Base-by-base conservation (phyloP, 2,797 vertebrate genomes). In the Gambelia wislizenii region DNA sequence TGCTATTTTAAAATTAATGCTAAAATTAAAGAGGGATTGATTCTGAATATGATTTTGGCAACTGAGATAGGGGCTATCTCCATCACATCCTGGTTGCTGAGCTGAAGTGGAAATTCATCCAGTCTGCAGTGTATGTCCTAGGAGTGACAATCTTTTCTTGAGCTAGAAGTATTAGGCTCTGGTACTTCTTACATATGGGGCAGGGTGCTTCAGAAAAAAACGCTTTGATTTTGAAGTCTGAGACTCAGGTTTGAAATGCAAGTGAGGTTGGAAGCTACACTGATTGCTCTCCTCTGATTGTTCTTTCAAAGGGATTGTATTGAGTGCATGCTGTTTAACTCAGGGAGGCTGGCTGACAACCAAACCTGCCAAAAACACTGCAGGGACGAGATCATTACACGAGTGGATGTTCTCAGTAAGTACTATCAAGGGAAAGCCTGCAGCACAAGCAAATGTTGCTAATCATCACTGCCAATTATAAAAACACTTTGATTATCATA, bases 291-390 rank as follows among this genome's bases (percentile, higher is more conserved):
- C 6, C 13, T 87, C 12, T 0, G 1, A 44, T 91, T 33, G 92
- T 76, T 92, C 91, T 92, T 82, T 91, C 94, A 76, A 95, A 99
- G 99, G 96, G 98, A 99, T 61, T 99, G 99, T 54, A 98, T 99
- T 0, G 99, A 99, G 91, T 99, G 99, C 95, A 96, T 97, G 69
- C 97, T 99, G 72, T 98, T 98, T 96, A 98, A 98, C 96, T 97
- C 97, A 0, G 98, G 98, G 61, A 98, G 96, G 82, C 96, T 98
- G 27, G 98, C 98, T 59, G 98, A 99, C 97, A 99, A 99, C 97
- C 97, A 98, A 94, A 99, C 99, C 85, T 99, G 99, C 95, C 98
- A 98, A 96, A 96, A 97, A 97, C 96, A 95, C 90, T 98, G 98
- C 96, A 97, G 96, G 92, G 97, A 98, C 0, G 97, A 99, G 94